phyloP scores from a whole-genome alignment of 1,140 invertebrate genomes.

The Bombus cullumanus region DNA sequence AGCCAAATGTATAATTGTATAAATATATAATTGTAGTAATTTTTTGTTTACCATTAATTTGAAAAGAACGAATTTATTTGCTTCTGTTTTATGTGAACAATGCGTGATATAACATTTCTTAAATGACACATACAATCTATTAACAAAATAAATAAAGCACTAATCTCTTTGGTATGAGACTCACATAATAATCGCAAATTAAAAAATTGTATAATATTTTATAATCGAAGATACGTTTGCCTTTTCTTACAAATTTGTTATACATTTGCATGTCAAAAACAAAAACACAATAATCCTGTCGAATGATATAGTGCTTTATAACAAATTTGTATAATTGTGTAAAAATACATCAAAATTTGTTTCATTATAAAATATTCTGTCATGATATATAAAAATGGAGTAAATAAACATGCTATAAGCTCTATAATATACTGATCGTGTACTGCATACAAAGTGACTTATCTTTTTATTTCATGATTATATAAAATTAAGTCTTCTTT shows the following conservation, averaged over 20 bases:
- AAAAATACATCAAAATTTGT: constrained; percentile 31
- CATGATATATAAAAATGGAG: constrained; percentile 37
- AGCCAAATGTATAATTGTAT: neutral
- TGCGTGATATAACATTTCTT: constrained; percentile 41
- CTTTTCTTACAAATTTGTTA: constrained; percentile 12
- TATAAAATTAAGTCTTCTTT: constrained; percentile 29
- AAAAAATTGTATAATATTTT: constrained; percentile 42
- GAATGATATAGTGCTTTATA: constrained; percentile 28
- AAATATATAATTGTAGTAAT: constrained; percentile 2
- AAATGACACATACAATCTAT: constrained; percentile 43
- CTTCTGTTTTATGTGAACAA: constrained; percentile 28
- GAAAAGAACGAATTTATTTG: constrained; percentile 32
- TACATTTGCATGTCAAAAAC: constrained; percentile 2
- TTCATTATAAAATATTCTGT: constrained; percentile 48
- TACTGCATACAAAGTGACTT: constrained; percentile 29
- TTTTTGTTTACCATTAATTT: neutral
- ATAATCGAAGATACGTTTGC: neutral
- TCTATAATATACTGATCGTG: constrained; percentile 17
- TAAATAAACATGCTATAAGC: constrained; percentile 45
- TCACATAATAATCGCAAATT: constrained; percentile 40
- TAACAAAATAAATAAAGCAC: constrained; percentile 69
- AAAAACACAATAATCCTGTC: constrained; percentile 1
- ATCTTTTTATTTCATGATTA: constrained; percentile 1
- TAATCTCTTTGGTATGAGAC: constrained; percentile 68
- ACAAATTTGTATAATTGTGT: constrained; percentile 31